A percentile compares a stretch with the other conserved stretches of the same genome.
Conservation (phyloP, 23 tunicate species). For the Trididemnum clinides region DNA sequence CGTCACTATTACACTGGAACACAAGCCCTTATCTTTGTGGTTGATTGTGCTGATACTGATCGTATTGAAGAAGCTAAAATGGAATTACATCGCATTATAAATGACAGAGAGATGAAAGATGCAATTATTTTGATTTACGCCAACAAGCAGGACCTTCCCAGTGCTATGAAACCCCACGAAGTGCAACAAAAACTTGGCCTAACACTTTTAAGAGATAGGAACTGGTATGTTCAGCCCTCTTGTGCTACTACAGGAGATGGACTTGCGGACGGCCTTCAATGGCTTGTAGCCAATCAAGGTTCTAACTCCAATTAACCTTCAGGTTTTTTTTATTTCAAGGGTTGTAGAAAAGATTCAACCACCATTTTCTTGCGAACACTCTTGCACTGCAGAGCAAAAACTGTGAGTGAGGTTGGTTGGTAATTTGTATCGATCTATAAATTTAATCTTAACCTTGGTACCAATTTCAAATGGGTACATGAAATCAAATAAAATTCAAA, state of each 20-base stretch:
- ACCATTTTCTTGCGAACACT: too few species aligned
- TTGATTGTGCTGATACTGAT: constrained; percentile 97
- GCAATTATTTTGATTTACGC: constrained; percentile 89
- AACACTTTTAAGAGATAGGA: constrained; percentile 44
- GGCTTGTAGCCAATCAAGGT: constrained; percentile 63
- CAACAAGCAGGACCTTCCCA: constrained; percentile 94
- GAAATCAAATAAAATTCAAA: too few species aligned
- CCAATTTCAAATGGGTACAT: too few species aligned
- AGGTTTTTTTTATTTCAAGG: too few species aligned
- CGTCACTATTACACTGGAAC: constrained; percentile 93
- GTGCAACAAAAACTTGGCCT: constrained; percentile 81
- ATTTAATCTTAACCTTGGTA: too few species aligned
- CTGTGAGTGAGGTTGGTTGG: too few species aligned
- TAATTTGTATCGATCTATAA: too few species aligned
- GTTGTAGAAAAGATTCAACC: too few species aligned
- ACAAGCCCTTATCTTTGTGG: constrained; percentile 93
- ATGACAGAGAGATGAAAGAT: constrained; percentile 93
- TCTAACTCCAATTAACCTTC: neutral
- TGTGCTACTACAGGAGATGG: constrained; percentile 96
- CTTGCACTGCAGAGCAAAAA: too few species aligned
- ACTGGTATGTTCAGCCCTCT: constrained; percentile 95
- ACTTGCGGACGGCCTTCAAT: constrained; percentile 69
- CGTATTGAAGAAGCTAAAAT: constrained; percentile 90
- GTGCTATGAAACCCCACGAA: constrained; percentile 84
- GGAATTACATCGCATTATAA: constrained; percentile 82